A percentile compares a stretch with the other conserved stretches of the same genome.
phyloP scores from a whole-genome alignment of 2,888 invertebrate genomes.

The Deroplatys truncata region DNA sequence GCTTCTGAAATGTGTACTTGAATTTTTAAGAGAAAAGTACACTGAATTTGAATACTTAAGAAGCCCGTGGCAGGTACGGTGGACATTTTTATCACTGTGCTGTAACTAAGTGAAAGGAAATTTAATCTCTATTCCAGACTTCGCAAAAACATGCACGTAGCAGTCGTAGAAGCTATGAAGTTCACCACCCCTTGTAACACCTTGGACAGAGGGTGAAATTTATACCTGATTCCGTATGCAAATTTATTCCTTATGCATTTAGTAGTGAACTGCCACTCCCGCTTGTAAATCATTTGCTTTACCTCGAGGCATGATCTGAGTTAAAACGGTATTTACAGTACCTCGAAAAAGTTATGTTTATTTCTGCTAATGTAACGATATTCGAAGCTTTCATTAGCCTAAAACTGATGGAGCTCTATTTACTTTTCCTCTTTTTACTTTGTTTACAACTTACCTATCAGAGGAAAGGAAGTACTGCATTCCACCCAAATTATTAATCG shows the following conservation, averaged over 20 bases:
- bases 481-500: too few relatives aligned
- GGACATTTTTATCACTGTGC: conserved; percentile 4
- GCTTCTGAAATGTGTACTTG: neutral
- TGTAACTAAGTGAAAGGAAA: conserved; percentile 5
- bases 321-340: neutral
- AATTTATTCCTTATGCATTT: neutral
- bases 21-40: neutral
- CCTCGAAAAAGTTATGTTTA: neutral
- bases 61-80: neutral
- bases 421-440: too few relatives aligned
- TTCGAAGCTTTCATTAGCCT: too few relatives aligned
- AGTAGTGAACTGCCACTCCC: neutral
- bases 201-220: neutral
- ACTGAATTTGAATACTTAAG: neutral
- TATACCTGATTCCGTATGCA: neutral
- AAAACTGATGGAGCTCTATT: too few relatives aligned
- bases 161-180: neutral
- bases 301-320: neutral
- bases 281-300: neutral
- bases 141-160: neutral
- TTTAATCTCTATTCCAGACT: neutral
- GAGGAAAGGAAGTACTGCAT: too few relatives aligned
- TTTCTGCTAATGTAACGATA: neutral
- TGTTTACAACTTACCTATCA: too few relatives aligned
- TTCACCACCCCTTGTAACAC: neutral